Percentiles rank a stretch among this genome's conserved stretches.
Conservation (phyloP, 2,113 vertebrate genomes). For the Poecilia latipinna region DNA sequence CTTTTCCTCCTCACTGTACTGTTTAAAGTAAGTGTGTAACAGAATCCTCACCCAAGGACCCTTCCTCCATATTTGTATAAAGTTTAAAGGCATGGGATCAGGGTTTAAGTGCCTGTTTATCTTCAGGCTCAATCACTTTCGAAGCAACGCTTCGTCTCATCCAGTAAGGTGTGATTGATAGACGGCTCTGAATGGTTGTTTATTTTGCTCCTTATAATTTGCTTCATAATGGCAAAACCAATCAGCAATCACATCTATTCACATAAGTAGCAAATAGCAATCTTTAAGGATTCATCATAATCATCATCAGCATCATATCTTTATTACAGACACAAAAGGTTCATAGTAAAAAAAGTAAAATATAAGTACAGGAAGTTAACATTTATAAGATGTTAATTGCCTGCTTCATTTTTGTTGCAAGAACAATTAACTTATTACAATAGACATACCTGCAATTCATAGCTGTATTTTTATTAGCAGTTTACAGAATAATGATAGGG, state of each 20-base stretch:
- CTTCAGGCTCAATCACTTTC: conserved; percentile 29
- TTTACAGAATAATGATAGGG: conserved; percentile 15
- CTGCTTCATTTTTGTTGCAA: neutral
- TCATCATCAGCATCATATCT: no score
- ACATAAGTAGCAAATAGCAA: conserved; percentile 1
- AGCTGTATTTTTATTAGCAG: neutral
- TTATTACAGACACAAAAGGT: no score
- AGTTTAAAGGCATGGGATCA: conserved; percentile 53
- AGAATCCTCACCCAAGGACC: conserved; percentile 56
- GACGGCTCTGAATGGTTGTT: conserved; percentile 11
- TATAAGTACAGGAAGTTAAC: no score
- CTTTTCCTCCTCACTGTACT: conserved; percentile 50
- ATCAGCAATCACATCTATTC: conserved; percentile 15
- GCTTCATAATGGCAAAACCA: conserved; percentile 23
- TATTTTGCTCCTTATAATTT: conserved; percentile 32
- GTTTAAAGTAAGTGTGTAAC: conserved; percentile 65
- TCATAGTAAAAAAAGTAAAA: no score
- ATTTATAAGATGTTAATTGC: neutral
- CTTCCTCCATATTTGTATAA: conserved; percentile 66
- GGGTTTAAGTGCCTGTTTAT: conserved; percentile 54
- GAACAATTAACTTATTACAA: neutral
- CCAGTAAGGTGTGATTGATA: conserved; percentile 38
- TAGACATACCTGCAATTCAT: neutral
- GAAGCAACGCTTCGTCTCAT: conserved; percentile 33
- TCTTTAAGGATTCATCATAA: no score